Evolutionary conservation across 2,797 vertebrate genomes (phyloP).

Genomic region (Peromyscus nudipes): DNA sequence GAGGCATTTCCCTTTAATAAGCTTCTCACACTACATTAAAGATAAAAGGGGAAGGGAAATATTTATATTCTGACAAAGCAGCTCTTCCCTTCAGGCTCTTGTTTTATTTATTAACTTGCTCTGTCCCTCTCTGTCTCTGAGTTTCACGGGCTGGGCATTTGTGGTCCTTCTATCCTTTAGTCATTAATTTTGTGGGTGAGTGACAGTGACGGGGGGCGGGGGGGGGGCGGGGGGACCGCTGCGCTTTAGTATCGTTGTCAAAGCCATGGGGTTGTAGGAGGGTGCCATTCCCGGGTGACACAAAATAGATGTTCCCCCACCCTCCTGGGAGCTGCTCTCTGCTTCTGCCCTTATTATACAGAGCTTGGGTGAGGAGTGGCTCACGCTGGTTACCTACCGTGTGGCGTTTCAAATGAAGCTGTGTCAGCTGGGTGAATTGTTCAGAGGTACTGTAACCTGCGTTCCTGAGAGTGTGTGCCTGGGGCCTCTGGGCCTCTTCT

Average conservation of each 20-base stretch:
- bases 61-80: conserved; percentile 93
- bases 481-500: conserved; percentile 82
- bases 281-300: conserved; percentile 83
- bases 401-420: conserved; percentile 64
- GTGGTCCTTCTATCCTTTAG: conserved; percentile 80
- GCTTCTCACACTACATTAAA: conserved; percentile 89
- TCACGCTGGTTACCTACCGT: conserved; percentile 51
- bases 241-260: conserved; percentile 77
- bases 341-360: conserved; percentile 55
- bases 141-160: conserved; percentile 70
- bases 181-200: conserved; percentile 80
- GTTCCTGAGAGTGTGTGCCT: conserved; percentile 63
- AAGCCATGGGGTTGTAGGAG: conserved; percentile 79
- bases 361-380: conserved; percentile 42
- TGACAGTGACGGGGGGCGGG: conserved; percentile 80
- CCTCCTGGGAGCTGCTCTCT: conserved; percentile 58
- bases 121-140: conserved; percentile 83
- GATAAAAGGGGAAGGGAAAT: conserved; percentile 92
- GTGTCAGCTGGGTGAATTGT: conserved; percentile 15
- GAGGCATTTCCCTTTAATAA: conserved; percentile 89
- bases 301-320: conserved; percentile 64
- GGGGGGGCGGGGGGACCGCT: conserved; percentile 75
- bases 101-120: conserved; percentile 92
- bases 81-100: conserved; percentile 90
- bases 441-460: conserved; percentile 55